Conservation (phyloP, 1,140 invertebrate species). For the Mya arenaria region DNA sequence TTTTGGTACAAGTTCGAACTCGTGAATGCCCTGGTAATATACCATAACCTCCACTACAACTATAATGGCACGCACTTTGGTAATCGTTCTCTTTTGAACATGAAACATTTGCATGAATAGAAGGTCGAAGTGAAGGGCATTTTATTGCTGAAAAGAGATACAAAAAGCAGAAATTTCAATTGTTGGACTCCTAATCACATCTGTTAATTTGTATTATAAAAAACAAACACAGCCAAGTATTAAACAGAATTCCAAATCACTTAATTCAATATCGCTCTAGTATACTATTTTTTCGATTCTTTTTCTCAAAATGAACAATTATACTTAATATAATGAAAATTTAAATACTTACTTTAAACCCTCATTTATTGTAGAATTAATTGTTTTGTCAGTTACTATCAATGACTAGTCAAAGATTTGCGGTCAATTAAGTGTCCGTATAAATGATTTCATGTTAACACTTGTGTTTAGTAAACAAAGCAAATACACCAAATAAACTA, state of each 20-base stretch:
- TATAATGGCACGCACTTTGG: conserved; percentile 3
- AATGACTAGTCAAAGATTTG: too few relatives aligned
- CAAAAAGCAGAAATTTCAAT: neutral
- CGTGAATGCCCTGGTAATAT: conserved; percentile 12
- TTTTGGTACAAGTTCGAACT: neutral
- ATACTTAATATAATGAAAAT: neutral
- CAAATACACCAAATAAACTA: neutral
- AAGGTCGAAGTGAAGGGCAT: neutral
- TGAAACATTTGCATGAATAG: too few relatives aligned
- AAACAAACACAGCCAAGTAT: neutral
- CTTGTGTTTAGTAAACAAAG: too few relatives aligned
- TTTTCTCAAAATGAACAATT: neutral
- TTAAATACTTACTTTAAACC: too few relatives aligned
- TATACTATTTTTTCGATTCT: too few relatives aligned
- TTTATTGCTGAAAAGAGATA: neutral
- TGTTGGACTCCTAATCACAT: too few relatives aligned
- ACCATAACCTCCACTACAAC: conserved; percentile 1
- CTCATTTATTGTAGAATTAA: too few relatives aligned
- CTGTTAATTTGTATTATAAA: too few relatives aligned
- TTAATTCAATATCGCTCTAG: too few relatives aligned
- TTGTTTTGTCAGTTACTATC: too few relatives aligned
- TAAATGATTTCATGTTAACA: too few relatives aligned
- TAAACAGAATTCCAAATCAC: neutral
- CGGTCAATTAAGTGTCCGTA: too few relatives aligned
- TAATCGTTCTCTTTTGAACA: neutral